Percentiles rank a stretch among this genome's conserved stretches.
These are phyloP conservation scores for Malurus melanocephalus DNA, from an alignment of 2,113 vertebrate species.

Conservation along the genomic window DNA sequence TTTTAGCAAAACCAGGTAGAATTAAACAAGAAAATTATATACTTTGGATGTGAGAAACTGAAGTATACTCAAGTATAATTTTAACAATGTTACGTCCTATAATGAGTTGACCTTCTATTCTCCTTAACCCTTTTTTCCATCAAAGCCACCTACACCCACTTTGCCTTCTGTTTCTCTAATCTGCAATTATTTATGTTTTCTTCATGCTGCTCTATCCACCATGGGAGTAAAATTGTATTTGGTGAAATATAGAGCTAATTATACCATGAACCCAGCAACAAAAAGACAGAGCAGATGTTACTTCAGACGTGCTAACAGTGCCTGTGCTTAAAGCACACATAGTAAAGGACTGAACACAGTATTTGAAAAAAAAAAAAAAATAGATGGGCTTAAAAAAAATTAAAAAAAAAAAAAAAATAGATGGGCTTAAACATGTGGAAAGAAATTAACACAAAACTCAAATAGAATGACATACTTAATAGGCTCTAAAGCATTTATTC, in stretches of 20 bases:
- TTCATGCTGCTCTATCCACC: slow-evolving; percentile 77
- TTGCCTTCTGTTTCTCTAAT: slow-evolving; percentile 85
- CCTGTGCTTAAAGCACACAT: slow-evolving; percentile 67
- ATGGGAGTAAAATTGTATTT: slow-evolving; percentile 82
- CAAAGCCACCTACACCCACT: slow-evolving; percentile 79
- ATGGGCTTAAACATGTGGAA: slow-evolving; percentile 74
- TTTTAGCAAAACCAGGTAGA: slow-evolving; percentile 18
- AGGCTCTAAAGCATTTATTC: slow-evolving; percentile 64
- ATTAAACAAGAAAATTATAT: slow-evolving; percentile 44
- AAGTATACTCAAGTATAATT: slow-evolving; percentile 49
- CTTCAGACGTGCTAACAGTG: slow-evolving; percentile 78
- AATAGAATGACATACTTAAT: slow-evolving; percentile 64
- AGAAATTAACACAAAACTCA: slow-evolving; percentile 67
- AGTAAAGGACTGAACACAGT: slow-evolving; percentile 59
- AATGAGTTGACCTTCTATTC: slow-evolving; percentile 78
- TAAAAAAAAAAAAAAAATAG: slow-evolving; percentile 58
- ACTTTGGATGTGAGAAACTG: slow-evolving; percentile 53
- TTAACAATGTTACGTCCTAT: slow-evolving; percentile 61
- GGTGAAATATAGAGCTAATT: slow-evolving; percentile 85
- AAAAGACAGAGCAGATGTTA: slow-evolving; percentile 85
- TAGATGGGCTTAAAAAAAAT: slow-evolving; percentile 69
- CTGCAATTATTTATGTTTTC: slow-evolving; percentile 86
- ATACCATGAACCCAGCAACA: slow-evolving; percentile 80
- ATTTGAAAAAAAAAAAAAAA: slow-evolving; percentile 60
- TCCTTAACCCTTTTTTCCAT: slow-evolving; percentile 80